These are phyloP conservation scores for Cettia cetti DNA, from an alignment of 2,113 vertebrate species.

Conservation along the genomic window DNA sequence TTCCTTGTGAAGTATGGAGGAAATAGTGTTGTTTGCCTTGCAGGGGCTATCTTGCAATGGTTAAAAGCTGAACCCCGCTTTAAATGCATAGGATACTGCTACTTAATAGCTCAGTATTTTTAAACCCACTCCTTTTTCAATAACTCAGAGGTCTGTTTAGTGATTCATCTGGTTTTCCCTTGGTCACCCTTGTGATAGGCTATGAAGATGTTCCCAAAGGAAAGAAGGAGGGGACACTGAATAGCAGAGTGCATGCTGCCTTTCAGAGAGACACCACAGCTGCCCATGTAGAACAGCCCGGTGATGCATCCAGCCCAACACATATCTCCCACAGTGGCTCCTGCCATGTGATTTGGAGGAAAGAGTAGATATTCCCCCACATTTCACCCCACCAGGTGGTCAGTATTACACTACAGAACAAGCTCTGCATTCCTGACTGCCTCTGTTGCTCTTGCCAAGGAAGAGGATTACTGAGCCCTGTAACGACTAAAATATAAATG, in stretches of 20 bases:
- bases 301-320: neutral
- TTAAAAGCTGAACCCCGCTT: neutral
- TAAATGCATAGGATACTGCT: neutral
- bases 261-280: neutral
- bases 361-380: neutral
- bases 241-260: neutral
- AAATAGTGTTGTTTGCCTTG: neutral
- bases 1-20: neutral
- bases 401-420: neutral
- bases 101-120: neutral
- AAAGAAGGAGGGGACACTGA: neutral
- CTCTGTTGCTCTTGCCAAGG: neutral
- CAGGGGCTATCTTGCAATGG: neutral
- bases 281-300: neutral
- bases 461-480: neutral
- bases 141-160: neutral
- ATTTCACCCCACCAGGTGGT: neutral
- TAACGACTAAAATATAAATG: neutral
- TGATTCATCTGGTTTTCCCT: neutral
- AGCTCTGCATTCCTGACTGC: neutral
- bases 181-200: neutral
- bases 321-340: rapidly evolving
- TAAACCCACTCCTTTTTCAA: neutral
- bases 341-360: neutral
- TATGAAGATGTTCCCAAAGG: neutral